phyloP scores from a whole-genome alignment of 2,113 vertebrate genomes.

The Salvator merianae region DNA sequence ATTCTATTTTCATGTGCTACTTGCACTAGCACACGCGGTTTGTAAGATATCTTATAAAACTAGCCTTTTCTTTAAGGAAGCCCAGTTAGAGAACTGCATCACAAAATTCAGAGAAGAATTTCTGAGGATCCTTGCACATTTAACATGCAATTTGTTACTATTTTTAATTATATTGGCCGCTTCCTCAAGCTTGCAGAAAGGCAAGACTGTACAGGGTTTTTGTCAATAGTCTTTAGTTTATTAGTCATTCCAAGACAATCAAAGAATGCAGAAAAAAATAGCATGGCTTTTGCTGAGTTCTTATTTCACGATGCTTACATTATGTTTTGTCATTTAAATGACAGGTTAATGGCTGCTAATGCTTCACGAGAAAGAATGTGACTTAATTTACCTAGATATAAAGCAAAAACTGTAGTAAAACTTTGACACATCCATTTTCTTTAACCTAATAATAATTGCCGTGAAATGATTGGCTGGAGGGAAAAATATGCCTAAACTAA shows the following conservation, averaged over 20 bases:
- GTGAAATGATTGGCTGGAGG: constrained; percentile 15
- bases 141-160: background rate
- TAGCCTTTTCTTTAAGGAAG: too few species aligned
- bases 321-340: constrained; percentile 62
- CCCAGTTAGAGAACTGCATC: too few species aligned
- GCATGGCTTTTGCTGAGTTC: constrained; percentile 37
- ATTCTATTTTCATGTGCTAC: too few species aligned
- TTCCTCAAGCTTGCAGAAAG: background rate
- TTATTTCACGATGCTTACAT: constrained; percentile 58
- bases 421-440: constrained; percentile 23
- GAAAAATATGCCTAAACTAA: constrained; percentile 20
- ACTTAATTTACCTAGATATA: constrained; percentile 66
- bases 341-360: constrained; percentile 56
- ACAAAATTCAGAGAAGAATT: too few species aligned
- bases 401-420: constrained; percentile 25
- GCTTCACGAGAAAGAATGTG: constrained; percentile 45
- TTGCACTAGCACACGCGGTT: too few species aligned
- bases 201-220: background rate
- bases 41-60: too few species aligned
- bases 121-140: background rate
- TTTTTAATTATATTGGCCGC: background rate
- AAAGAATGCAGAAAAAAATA: constrained; percentile 28
- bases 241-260: constrained; percentile 31
- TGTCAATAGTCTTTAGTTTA: background rate
- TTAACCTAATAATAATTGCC: constrained; percentile 34